These are phyloP conservation scores for Corythoichthys intestinalis DNA, from an alignment of 2,113 vertebrate genomes.

Conservation along the genomic window DNA sequence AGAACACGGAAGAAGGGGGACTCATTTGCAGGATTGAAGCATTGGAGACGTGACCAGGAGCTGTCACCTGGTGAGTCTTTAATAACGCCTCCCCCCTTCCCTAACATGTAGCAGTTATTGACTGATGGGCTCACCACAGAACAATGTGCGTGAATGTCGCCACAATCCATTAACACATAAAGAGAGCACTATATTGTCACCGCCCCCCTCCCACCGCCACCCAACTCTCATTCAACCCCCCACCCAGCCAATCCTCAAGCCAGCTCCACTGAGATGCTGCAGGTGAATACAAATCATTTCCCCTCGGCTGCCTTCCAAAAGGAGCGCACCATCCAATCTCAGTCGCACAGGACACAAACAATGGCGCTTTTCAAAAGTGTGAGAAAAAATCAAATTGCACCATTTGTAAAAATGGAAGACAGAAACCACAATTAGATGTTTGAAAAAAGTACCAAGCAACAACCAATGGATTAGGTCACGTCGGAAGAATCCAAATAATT, in stretches of 20 bases:
- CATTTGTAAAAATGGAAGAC: slow-evolving; percentile 32
- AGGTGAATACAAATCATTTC: slow-evolving; percentile 78
- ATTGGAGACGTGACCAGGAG: slow-evolving; percentile 7
- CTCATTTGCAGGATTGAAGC: slow-evolving; percentile 29
- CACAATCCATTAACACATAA: slow-evolving; percentile 66
- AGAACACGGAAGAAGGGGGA: slow-evolving; percentile 18
- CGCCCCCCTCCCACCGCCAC: slow-evolving; percentile 21
- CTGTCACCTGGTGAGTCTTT: slow-evolving; percentile 2
- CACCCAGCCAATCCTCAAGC: slow-evolving; percentile 31
- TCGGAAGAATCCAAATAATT: background rate
- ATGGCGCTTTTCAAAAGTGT: slow-evolving; percentile 69
- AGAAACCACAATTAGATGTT: slow-evolving; percentile 36
- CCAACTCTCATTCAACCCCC: slow-evolving; percentile 46
- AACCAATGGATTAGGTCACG: background rate
- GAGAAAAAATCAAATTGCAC: slow-evolving; percentile 68
- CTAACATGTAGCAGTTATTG: slow-evolving; percentile 10
- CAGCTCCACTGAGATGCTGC: slow-evolving; percentile 65
- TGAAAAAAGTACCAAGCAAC: slow-evolving; percentile 8
- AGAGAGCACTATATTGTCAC: slow-evolving; percentile 54
- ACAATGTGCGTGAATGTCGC: slow-evolving; percentile 62
- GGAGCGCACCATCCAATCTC: slow-evolving; percentile 64
- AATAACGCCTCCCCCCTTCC: slow-evolving; percentile 3
- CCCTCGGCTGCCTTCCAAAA: slow-evolving; percentile 66
- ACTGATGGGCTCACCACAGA: slow-evolving; percentile 50
- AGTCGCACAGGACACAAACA: slow-evolving; percentile 64